Conservation (phyloP, 2,888 invertebrate species). For the Bedellia somnulentella region DNA sequence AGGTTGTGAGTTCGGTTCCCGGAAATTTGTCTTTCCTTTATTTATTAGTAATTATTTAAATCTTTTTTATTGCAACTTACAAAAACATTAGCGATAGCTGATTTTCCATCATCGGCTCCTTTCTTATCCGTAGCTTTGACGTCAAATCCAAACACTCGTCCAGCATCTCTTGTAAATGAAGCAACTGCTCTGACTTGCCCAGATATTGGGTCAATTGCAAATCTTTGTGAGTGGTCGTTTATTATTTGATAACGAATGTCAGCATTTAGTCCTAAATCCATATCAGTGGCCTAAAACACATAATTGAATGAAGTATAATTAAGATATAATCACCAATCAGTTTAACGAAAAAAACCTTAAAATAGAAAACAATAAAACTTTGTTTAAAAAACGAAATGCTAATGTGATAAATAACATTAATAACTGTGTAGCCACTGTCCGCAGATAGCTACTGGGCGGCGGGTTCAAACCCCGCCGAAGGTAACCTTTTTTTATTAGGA, state of each 20-base stretch:
- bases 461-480: too few species aligned
- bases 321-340: too few species aligned
- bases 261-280: constrained; percentile 74
- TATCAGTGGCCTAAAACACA: constrained; percentile 66
- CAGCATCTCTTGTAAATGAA: constrained; percentile 68
- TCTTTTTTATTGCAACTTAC: too few species aligned
- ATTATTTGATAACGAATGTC: constrained; percentile 81
- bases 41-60: too few species aligned
- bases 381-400: too few species aligned
- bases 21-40: too few species aligned
- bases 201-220: constrained; percentile 74
- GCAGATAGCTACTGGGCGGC: too few species aligned
- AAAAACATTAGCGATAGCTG: constrained; percentile 83
- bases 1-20: too few species aligned
- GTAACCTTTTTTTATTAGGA: too few species aligned
- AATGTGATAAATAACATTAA: too few species aligned
- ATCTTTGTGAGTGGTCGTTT: constrained; percentile 73
- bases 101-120: constrained; percentile 80
- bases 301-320: neutral
- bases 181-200: constrained; percentile 77
- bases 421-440: too few species aligned
- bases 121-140: constrained; percentile 83
- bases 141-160: constrained; percentile 81
- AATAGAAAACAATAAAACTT: neutral
- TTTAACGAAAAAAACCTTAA: too few species aligned